Evolutionary conservation across 2,888 invertebrate genomes (phyloP).

Genomic region (Tipula lateralis): DNA sequence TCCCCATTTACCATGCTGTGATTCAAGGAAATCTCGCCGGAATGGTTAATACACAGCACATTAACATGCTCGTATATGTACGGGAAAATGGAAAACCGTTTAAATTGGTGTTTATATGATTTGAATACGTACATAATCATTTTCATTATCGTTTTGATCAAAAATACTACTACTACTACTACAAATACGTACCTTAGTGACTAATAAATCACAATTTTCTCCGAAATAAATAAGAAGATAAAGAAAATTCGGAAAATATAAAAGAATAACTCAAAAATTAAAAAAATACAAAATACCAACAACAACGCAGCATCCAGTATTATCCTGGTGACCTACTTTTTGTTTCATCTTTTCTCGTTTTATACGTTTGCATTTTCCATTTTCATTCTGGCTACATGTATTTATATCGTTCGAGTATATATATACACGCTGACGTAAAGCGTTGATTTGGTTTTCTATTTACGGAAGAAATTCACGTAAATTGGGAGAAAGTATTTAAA

Average conservation of each 20-base stretch:
- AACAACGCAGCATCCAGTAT: neutral
- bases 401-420: neutral
- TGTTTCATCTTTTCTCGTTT: neutral
- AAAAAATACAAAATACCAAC: neutral
- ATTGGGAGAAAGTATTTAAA: slow-evolving; percentile 5
- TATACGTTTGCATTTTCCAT: neutral
- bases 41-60: neutral
- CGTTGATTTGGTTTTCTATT: neutral
- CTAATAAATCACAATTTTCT: slow-evolving; percentile 19
- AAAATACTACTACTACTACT: neutral
- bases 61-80: neutral
- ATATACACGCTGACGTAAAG: neutral
- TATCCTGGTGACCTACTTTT: neutral
- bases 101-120: neutral
- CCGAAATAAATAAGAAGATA: neutral
- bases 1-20: neutral
- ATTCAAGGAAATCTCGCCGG: neutral
- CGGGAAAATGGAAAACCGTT: neutral
- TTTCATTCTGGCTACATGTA: neutral
- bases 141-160: neutral
- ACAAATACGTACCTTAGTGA: neutral
- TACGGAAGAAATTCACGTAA: neutral
- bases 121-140: neutral
- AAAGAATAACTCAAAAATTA: neutral
- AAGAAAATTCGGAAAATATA: neutral